Evolutionary conservation across 1,140 invertebrate species (phyloP), one percentile per base, ranked within the genome.

Genomic region (Xylocopa sonorina): DNA sequence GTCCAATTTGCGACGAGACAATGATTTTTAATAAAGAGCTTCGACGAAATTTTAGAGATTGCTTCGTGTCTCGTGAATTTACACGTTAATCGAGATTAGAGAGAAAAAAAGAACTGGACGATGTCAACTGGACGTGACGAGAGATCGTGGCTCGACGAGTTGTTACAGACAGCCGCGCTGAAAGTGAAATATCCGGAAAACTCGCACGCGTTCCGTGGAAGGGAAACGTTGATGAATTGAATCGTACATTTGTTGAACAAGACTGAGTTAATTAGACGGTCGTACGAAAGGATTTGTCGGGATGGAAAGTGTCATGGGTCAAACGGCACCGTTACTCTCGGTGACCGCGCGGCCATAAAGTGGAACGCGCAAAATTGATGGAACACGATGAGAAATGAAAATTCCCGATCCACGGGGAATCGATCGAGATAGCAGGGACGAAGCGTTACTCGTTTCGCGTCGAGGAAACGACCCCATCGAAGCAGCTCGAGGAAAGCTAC

Each of bases 1-100:
- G 16, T 55, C 32, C 2, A 34, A 58, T 80, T 69, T 50, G 41
- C 53, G 51, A 50, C 82, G 14, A 27, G 34, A 34, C 82, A 29
- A 75, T 71, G 73, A 84, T 84, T 84, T 80, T 72, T 72, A 72
- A 78, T 69, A 73, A 63, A 77, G 24, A 16, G n/a, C n/a, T n/a
- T n/a, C n/a, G n/a, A n/a, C n/a, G n/a, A n/a, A n/a, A n/a, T 29
- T 73, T 34, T 34, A 62, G 10, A 27, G 55, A 29, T 75, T 72
- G n/a, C 67, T 46, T 41, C 18, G 38, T 62, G 14, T 24, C 60
- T n/a, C n/a, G n/a, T n/a, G n/a, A n/a, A 34, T 62, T 62, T 38
- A 53, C 48, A 18, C n/a, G 46, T 51, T 34, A 68, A 5, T 18
- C 38, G 38, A 38, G 38, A 38, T 38, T 9, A 38, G 38, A 12